Percentiles rank a stretch among this genome's conserved stretches.
These are phyloP conservation scores for Cassiopea andromeda DNA, from an alignment of 30 jellyfish, hydroid and myxozoan genomes.

Conservation along the genomic window DNA sequence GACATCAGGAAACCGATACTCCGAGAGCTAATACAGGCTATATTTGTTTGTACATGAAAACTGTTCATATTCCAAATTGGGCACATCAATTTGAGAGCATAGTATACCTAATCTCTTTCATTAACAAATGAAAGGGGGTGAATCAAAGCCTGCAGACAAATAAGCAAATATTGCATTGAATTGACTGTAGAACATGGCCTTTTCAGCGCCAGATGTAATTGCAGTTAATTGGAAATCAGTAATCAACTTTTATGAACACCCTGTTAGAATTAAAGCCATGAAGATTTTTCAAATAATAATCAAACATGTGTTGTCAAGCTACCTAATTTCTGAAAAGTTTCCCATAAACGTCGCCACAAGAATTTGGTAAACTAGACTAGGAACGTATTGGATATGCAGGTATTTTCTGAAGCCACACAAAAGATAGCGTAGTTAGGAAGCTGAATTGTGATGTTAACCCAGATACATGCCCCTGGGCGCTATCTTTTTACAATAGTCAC, in stretches of 20 bases:
- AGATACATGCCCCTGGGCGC: no score
- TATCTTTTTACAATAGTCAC: no score
- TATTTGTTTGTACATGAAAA: constrained; percentile 47
- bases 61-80: constrained; percentile 49
- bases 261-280: background rate
- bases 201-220: constrained; percentile 33
- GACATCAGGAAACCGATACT: constrained; percentile 49
- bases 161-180: background rate
- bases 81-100: constrained; percentile 57
- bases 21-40: constrained; percentile 41
- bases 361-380: no score
- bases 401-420: no score
- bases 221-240: background rate
- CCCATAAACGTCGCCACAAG: no score
- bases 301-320: constrained; percentile 6
- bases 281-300: background rate
- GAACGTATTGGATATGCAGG: no score
- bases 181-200: background rate
- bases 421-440: no score
- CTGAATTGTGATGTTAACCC: no score
- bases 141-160: constrained; percentile 1
- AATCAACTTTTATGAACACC: background rate
- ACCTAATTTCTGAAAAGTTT: background rate
- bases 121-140: constrained; percentile 47
- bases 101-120: constrained; percentile 27